These are phyloP conservation scores for Serranus cabrilla DNA, from an alignment of 2,797 vertebrate species.

Conservation along the genomic window DNA sequence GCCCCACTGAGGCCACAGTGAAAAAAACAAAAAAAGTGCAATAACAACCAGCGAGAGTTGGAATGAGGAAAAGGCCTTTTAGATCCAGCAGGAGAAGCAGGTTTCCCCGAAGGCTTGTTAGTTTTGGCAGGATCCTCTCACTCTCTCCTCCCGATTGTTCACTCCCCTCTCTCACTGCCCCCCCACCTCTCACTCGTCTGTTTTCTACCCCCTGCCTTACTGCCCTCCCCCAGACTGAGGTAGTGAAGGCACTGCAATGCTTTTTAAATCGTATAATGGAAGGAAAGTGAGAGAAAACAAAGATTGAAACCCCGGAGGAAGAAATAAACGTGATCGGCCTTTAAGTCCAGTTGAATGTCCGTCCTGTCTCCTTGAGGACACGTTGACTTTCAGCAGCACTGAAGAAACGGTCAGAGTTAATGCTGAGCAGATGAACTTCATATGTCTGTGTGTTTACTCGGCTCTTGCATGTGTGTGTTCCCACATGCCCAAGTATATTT, in stretches of 20 bases:
- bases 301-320: not conserved
- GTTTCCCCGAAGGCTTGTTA: constrained; percentile 49
- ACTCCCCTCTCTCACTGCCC: not conserved
- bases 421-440: constrained; percentile 23
- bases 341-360: not conserved
- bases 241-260: not conserved
- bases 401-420: constrained; percentile 11
- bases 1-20: constrained; percentile 37
- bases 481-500: not conserved
- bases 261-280: not conserved
- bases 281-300: not conserved
- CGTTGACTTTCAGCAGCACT: constrained; percentile 8
- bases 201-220: not conserved
- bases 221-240: not conserved
- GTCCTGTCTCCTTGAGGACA: not conserved
- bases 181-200: not conserved
- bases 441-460: constrained; percentile 19
- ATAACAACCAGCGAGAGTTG: constrained; percentile 33
- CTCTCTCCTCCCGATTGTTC: constrained; percentile 3
- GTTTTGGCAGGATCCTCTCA: constrained; percentile 52
- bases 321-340: not conserved
- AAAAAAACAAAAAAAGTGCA: constrained; percentile 45
- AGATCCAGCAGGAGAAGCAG: constrained; percentile 37
- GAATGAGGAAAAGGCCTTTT: constrained; percentile 35
- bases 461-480: constrained; percentile 1